Percentiles rank a stretch among this genome's conserved stretches.
Evolutionary conservation across 2,797 vertebrate species (phyloP).

Genomic region (Buphagus erythrorhynchus): DNA sequence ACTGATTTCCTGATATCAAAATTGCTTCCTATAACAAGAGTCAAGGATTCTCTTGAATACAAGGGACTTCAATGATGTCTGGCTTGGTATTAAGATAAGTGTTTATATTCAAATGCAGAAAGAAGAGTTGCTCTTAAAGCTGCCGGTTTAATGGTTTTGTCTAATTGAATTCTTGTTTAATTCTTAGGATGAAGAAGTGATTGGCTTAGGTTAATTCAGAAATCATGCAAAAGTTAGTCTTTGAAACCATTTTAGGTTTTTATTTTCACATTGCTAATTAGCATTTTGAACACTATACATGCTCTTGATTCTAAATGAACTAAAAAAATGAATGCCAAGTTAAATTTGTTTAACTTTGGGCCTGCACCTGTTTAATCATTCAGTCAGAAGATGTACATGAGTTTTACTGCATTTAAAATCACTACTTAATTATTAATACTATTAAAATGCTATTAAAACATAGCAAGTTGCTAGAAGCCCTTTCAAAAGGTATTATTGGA

Average conservation of each 20-base stretch:
- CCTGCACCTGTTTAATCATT: slow-evolving; percentile 54
- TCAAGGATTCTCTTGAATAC: slow-evolving; percentile 52
- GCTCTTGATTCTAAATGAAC: slow-evolving; percentile 57
- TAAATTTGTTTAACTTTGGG: slow-evolving; percentile 35
- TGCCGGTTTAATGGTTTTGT: slow-evolving; percentile 24
- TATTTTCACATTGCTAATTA: slow-evolving; percentile 53
- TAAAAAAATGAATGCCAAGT: slow-evolving; percentile 30
- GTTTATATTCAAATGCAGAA: slow-evolving; percentile 18
- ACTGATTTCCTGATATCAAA: slow-evolving; percentile 46
- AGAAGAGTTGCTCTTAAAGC: slow-evolving; percentile 40
- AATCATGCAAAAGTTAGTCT: slow-evolving; percentile 16
- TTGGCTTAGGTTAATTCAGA: slow-evolving; percentile 52
- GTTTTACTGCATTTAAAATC: slow-evolving; percentile 34
- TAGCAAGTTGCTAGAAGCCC: not conserved
- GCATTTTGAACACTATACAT: slow-evolving; percentile 36
- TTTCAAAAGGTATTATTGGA: slow-evolving; percentile 33
- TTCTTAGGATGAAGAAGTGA: slow-evolving; percentile 34
- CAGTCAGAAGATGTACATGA: not conserved
- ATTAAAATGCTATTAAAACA: slow-evolving; percentile 24
- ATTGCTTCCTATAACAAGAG: slow-evolving; percentile 57
- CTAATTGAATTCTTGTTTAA: slow-evolving; percentile 67
- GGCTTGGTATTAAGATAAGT: slow-evolving; percentile 34
- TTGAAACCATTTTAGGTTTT: slow-evolving; percentile 29
- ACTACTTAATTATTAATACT: slow-evolving; percentile 56
- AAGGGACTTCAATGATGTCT: slow-evolving; percentile 24